phyloP scores from a whole-genome alignment of 2,888 invertebrate species.

The Masnerella sp. region DNA sequence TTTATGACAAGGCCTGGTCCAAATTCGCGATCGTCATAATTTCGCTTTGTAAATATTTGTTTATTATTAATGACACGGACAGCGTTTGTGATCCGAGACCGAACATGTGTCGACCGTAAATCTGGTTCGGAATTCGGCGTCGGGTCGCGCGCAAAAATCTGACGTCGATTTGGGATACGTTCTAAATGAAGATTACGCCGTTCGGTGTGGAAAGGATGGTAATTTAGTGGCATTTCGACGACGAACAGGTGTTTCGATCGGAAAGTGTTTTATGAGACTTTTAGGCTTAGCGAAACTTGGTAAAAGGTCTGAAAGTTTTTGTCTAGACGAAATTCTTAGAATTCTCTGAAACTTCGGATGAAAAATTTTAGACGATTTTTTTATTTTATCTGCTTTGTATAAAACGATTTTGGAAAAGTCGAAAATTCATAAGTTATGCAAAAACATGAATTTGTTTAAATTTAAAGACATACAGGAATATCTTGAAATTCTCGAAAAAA shows the following conservation, averaged over 20 bases:
- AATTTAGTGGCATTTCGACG: background rate
- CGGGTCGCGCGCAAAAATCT: background rate
- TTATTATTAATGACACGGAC: conserved; percentile 28
- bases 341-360: too few species aligned
- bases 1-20: conserved; percentile 48
- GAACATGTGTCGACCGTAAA: conserved; percentile 26
- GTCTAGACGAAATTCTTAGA: too few species aligned
- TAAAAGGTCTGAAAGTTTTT: too few species aligned
- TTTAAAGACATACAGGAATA: too few species aligned
- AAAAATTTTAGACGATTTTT: too few species aligned
- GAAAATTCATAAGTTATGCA: too few species aligned
- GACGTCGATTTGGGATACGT: conserved; percentile 11
- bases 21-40: conserved; percentile 36
- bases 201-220: background rate
- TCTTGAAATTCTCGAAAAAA: too few species aligned
- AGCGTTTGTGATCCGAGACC: conserved; percentile 12
- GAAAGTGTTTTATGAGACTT: too few species aligned
- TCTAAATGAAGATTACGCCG: conserved; percentile 3
- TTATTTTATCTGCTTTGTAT: too few species aligned
- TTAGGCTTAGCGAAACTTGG: too few species aligned
- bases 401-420: too few species aligned
- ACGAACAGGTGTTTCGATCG: background rate
- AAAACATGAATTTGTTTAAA: too few species aligned
- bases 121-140: conserved; percentile 1
- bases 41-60: conserved; percentile 44